Evolutionary conservation across 1,140 invertebrate genomes (phyloP), one percentile per base, ranked within the genome.

Genomic region (Popillia japonica): DNA sequence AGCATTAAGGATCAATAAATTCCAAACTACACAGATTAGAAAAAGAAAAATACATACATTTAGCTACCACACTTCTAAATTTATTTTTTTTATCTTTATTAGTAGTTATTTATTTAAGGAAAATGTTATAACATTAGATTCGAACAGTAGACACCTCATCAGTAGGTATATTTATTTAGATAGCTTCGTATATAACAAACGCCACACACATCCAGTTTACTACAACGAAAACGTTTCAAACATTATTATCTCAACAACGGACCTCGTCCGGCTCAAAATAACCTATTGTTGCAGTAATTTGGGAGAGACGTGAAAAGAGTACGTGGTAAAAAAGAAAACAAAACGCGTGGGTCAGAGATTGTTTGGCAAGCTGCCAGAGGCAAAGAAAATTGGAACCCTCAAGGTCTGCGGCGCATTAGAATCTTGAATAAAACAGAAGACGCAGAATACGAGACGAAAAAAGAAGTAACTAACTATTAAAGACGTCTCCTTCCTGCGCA

Each of bases 271-370:
- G 7, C 11, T n/a, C 3, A 48, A 48, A 48, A 48, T 48, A 48
- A 48, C 44, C 44, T 9, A 48, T 48, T 48, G 44, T 48, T 48
- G 44, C 17, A 48, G 44, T 2, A 14, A 48, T 48, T 48, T n/a
- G 44, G 17, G 44, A 48, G 44, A 48, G 44, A 48, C 11, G 11
- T n/a, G 4, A n/a, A 8, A n/a, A 8, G 44, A 3, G 3, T 4
- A 48, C 11, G 17, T 2, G 17, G 11, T 14, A n/a, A 48, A 10
- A 3, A n/a, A 48, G 11, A n/a, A 48, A 8, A 14, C 44, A 48
- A n/a, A 48, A n/a, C 44, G 44, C 44, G 44, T 48, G 44, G 44
- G 44, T 48, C 44, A 48, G 44, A 48, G 11, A 48, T 48, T 48
- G 17, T 48, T 48, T 48, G 44, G 44, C 44, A 4, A 10, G 44